A percentile compares a stretch with the other conserved stretches of the same genome.
Conservation (phyloP, 2,113 vertebrate species). For the Phaetusa simplex region DNA sequence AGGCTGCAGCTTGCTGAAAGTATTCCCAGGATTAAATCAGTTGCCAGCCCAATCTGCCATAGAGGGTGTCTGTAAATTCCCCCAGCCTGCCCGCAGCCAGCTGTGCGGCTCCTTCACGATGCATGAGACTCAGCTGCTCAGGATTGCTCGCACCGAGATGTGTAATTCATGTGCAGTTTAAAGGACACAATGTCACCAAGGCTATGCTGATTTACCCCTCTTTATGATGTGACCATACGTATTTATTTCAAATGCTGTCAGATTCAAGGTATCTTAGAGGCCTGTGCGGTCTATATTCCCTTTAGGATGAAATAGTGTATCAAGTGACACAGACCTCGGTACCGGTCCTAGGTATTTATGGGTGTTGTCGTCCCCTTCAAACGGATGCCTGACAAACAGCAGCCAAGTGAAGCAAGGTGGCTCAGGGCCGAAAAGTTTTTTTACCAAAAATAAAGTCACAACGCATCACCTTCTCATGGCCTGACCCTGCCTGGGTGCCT, state of each 20-base stretch:
- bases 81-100: not conserved
- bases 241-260: constrained; percentile 10
- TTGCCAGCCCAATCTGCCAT: not conserved
- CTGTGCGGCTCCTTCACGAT: not conserved
- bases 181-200: not conserved
- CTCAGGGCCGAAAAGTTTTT: not conserved
- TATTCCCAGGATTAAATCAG: not conserved
- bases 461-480: not conserved
- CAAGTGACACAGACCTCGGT: not conserved
- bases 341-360: not conserved
- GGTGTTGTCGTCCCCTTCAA: not conserved
- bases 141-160: not conserved
- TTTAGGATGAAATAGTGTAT: not conserved
- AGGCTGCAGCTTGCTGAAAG: not conserved
- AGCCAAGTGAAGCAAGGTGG: not conserved
- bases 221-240: not conserved
- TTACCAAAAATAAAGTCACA: not conserved
- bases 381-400: not conserved
- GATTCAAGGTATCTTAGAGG: not conserved
- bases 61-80: not conserved
- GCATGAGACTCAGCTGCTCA: not conserved
- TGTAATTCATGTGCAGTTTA: not conserved
- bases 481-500: not conserved
- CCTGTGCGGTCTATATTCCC: not conserved
- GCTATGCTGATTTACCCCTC: not conserved